A percentile compares a stretch with the other conserved stretches of the same genome.
phyloP scores from a whole-genome alignment of 2,797 vertebrate genomes.

The Sylvia borin region DNA sequence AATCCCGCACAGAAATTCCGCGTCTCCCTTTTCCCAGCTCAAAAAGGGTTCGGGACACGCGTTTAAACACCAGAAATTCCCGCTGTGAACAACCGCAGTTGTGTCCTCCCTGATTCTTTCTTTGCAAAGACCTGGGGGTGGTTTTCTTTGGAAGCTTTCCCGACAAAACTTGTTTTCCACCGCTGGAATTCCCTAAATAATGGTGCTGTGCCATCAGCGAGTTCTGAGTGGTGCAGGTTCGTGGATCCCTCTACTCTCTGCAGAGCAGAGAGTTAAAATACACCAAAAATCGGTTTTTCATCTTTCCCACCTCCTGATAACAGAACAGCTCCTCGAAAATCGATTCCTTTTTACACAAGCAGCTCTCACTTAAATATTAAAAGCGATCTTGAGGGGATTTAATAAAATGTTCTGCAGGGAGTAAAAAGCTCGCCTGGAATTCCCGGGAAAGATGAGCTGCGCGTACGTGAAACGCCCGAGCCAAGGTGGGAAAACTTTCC shows the following conservation, averaged over 20 bases:
- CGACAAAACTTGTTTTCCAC: neutral
- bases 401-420: neutral
- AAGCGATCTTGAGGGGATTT: neutral
- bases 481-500: neutral
- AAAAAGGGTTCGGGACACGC: neutral
- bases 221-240: neutral
- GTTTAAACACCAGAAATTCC: neutral
- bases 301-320: neutral
- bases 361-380: neutral
- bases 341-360: neutral
- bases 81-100: rapidly evolving
- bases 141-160: neutral
- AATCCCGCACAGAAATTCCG: neutral
- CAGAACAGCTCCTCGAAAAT: neutral
- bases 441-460: neutral
- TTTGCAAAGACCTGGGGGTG: neutral
- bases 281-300: neutral
- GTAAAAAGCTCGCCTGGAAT: neutral
- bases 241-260: too few species aligned
- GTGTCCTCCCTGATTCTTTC: neutral
- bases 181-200: neutral
- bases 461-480: neutral
- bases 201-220: neutral
- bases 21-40: rapidly evolving
- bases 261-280: neutral